Evolutionary conservation across 2,888 invertebrate genomes (phyloP).

Genomic region (Tetheella fluctuosa): DNA sequence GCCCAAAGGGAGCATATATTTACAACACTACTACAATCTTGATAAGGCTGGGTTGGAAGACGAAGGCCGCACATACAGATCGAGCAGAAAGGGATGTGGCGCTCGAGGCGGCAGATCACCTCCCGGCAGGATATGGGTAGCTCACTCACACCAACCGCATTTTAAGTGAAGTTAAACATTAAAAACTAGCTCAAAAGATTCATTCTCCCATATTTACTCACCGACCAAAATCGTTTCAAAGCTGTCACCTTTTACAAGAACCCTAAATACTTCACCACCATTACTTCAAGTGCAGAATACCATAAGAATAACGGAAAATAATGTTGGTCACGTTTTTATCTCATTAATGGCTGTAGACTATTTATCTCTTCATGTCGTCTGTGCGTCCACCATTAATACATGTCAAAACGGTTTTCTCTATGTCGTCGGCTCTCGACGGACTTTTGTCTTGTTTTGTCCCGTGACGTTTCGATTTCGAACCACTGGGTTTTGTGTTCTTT

Average conservation of each 20-base stretch:
- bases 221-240: too few relatives aligned
- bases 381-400: constrained; percentile 68
- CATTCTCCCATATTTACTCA: too few relatives aligned
- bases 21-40: too few relatives aligned
- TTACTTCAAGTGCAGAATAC: constrained; percentile 47
- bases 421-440: constrained; percentile 43
- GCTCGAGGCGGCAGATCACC: too few relatives aligned
- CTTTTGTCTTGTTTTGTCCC: constrained; percentile 56
- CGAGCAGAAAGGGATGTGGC: too few relatives aligned
- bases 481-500: constrained; percentile 46
- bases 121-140: too few relatives aligned
- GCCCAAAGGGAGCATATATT: too few relatives aligned
- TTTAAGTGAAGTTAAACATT: too few relatives aligned
- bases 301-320: constrained; percentile 47
- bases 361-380: constrained; percentile 71
- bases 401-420: constrained; percentile 58
- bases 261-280: constrained; percentile 22
- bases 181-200: too few relatives aligned
- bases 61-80: too few relatives aligned
- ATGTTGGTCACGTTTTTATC: constrained; percentile 71
- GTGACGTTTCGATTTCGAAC: constrained; percentile 51
- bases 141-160: background rate
- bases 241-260: background rate
- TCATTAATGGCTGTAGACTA: constrained; percentile 72
- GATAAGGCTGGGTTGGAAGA: too few relatives aligned